A percentile compares a stretch with the other conserved stretches of the same genome.
Conservation (phyloP, 2,888 invertebrate genomes). For the Epinotia bilunana region DNA sequence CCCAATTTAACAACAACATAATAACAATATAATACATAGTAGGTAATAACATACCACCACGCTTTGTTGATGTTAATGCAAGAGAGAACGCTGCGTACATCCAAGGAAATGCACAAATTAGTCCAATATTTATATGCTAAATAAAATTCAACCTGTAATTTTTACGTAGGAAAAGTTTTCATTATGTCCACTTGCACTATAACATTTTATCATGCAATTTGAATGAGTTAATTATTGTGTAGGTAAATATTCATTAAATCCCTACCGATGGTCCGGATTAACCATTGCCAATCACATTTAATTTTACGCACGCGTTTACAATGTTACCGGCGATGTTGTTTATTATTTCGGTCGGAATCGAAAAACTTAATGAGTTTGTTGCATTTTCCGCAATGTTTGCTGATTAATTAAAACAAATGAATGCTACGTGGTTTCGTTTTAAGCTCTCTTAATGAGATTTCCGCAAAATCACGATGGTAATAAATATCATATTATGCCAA, state of each 20-base stretch:
- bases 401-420: conserved; percentile 40
- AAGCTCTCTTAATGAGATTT: conserved; percentile 21
- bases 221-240: background rate
- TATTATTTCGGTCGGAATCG: conserved; percentile 25
- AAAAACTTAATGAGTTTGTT: conserved; percentile 26
- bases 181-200: too few relatives aligned
- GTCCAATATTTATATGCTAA: background rate
- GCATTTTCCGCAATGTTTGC: conserved; percentile 18
- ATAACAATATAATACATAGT: too few relatives aligned
- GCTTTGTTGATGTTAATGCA: background rate
- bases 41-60: too few relatives aligned
- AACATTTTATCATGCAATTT: background rate
- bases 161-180: too few relatives aligned
- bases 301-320: conserved; percentile 12
- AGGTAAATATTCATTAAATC: background rate
- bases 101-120: too few relatives aligned
- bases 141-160: background rate
- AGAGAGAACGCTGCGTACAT: too few relatives aligned
- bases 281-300: conserved; percentile 1
- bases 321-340: conserved; percentile 12
- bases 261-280: background rate
- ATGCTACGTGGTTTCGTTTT: conserved; percentile 9
- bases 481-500: background rate
- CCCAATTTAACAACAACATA: too few relatives aligned
- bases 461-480: conserved; percentile 6